Percentiles rank a stretch among this genome's conserved stretches.
Conservation (phyloP, 2,797 vertebrate genomes). For the Bovichtus variegatus region DNA sequence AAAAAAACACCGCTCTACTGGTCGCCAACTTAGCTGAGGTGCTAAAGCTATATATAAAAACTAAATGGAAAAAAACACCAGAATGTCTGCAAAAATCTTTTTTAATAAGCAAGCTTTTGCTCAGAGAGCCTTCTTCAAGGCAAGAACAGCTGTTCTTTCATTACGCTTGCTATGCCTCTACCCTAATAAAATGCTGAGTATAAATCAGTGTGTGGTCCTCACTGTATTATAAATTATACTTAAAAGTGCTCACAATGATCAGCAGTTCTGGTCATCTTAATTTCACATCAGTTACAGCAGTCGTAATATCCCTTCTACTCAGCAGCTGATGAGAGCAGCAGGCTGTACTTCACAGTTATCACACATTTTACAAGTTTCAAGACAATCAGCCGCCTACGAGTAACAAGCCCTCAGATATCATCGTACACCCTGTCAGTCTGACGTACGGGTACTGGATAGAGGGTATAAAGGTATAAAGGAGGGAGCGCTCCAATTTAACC, state of each 20-base stretch:
- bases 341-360: conserved; percentile 11
- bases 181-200: neutral
- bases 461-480: conserved; percentile 47
- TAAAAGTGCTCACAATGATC: neutral
- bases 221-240: neutral
- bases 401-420: conserved; percentile 37
- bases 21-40: too few relatives aligned
- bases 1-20: too few relatives aligned
- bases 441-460: conserved; percentile 27
- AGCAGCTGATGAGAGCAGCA: conserved; percentile 10
- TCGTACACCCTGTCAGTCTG: conserved; percentile 46
- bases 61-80: too few relatives aligned
- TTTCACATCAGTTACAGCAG: neutral
- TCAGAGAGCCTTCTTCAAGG: too few relatives aligned
- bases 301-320: conserved; percentile 12
- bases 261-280: conserved; percentile 21
- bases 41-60: too few relatives aligned
- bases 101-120: too few relatives aligned
- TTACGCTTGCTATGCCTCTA: neutral
- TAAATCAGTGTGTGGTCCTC: conserved; percentile 10
- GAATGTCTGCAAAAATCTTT: too few relatives aligned
- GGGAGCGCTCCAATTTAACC: conserved; percentile 67
- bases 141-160: too few relatives aligned
- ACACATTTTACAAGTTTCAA: conserved; percentile 52
- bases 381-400: conserved; percentile 37